phyloP scores from a whole-genome alignment of 1,140 invertebrate species.

The Hesperophylax magnus region DNA sequence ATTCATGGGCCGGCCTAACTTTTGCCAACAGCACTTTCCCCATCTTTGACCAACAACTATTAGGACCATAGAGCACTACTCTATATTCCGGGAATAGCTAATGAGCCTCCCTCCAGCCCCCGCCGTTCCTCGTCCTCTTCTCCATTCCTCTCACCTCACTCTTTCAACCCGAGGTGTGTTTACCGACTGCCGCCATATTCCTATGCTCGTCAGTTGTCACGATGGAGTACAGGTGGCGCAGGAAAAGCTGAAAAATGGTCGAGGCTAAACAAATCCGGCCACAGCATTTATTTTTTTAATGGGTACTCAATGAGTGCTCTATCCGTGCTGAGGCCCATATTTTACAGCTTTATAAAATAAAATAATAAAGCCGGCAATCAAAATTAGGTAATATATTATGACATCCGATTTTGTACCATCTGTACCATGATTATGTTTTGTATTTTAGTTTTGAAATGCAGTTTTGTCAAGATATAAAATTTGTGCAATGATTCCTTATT shows the following conservation, averaged over 20 bases:
- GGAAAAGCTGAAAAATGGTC: neutral
- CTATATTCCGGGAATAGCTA: conserved; percentile 41
- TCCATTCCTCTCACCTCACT: neutral
- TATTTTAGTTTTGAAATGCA: too few relatives aligned
- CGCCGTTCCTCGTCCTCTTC: neutral
- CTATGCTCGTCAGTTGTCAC: conserved; percentile 56
- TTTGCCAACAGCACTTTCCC: conserved; percentile 36
- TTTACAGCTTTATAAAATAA: too few relatives aligned
- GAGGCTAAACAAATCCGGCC: too few relatives aligned
- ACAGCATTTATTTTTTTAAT: too few relatives aligned
- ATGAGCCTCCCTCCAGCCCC: conserved; percentile 33
- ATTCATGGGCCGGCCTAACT: conserved; percentile 11
- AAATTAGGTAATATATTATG: too few relatives aligned
- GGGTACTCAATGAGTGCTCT: too few relatives aligned
- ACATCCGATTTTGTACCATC: too few relatives aligned
- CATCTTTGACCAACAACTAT: conserved; percentile 39
- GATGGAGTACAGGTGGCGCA: conserved; percentile 28
- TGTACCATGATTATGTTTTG: too few relatives aligned
- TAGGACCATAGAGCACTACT: conserved; percentile 9
- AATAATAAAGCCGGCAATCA: too few relatives aligned
- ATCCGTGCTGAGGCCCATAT: too few relatives aligned
- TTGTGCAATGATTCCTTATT: too few relatives aligned
- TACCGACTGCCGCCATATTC: conserved; percentile 55
- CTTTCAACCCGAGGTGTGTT: conserved; percentile 50
- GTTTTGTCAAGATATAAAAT: too few relatives aligned